These are phyloP conservation scores for Harmothoe impar DNA, from an alignment of 2,888 invertebrate genomes.

Conservation along the genomic window DNA sequence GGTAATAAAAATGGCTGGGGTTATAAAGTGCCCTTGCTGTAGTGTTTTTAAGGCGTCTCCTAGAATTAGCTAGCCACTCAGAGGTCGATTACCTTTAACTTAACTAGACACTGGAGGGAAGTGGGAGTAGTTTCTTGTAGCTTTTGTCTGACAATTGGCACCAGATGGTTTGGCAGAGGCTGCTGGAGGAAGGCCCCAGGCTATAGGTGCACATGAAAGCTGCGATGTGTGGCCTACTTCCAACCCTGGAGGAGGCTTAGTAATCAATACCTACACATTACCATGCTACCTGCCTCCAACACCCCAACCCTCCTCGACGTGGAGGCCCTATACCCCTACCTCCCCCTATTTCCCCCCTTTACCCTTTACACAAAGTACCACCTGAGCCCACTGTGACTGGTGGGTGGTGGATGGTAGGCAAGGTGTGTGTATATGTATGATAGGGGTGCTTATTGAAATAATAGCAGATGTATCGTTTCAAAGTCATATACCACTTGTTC, in stretches of 20 bases:
- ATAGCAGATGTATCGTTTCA: too few relatives aligned
- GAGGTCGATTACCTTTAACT: too few relatives aligned
- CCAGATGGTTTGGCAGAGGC: constrained; percentile 4
- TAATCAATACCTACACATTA: constrained; percentile 15
- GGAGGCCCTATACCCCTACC: not conserved
- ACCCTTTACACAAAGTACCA: not conserved
- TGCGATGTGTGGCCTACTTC: constrained; percentile 16
- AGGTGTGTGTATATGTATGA: too few relatives aligned
- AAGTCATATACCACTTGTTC: too few relatives aligned
- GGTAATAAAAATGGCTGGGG: too few relatives aligned
- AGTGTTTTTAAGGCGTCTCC: too few relatives aligned
- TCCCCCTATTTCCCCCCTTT: not conserved
- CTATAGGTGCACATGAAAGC: constrained; percentile 20
- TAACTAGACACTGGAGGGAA: too few relatives aligned
- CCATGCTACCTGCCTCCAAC: constrained; percentile 16
- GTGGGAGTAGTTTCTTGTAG: not conserved
- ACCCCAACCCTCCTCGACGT: not conserved
- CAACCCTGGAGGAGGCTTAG: not conserved
- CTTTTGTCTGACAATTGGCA: constrained; percentile 27
- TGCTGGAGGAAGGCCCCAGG: not conserved
- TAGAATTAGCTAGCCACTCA: too few relatives aligned
- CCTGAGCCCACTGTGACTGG: not conserved
- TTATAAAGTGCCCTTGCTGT: too few relatives aligned
- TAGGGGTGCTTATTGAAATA: too few relatives aligned
- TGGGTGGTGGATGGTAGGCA: too few relatives aligned